Evolutionary conservation across 1,140 invertebrate genomes (phyloP).

Genomic region (Heliconius congener): DNA sequence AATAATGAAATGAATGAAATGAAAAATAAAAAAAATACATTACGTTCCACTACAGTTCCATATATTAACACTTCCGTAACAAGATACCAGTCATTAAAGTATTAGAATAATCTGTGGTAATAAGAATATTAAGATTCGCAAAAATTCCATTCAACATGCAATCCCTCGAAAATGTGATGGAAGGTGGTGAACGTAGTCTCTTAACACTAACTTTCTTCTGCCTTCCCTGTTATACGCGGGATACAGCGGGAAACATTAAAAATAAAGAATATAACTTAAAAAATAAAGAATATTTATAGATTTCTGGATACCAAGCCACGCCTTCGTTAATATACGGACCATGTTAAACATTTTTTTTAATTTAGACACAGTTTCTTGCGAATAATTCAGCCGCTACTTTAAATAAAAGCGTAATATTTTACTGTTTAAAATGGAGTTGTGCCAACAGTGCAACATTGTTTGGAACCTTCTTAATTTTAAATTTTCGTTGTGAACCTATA

Average conservation of each 20-base stretch:
- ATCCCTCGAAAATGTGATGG: no score
- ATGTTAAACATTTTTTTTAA: conserved; percentile 20
- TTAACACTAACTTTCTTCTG: no score
- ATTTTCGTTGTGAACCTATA: not conserved
- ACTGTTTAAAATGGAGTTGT: not conserved
- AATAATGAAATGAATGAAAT: no score
- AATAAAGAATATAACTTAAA: no score
- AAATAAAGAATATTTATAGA: not conserved
- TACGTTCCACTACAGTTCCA: not conserved
- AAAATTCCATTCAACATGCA: no score
- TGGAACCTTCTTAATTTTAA: not conserved
- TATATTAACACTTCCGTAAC: not conserved
- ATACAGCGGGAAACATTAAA: no score
- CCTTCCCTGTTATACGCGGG: no score
- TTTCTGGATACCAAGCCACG: not conserved
- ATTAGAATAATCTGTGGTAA: not conserved
- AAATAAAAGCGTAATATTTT: not conserved
- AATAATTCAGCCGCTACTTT: conserved; percentile 6
- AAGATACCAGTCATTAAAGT: not conserved
- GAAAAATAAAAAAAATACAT: no score
- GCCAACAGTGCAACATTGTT: not conserved
- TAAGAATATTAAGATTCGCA: not conserved
- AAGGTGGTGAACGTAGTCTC: no score
- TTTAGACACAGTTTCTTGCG: not conserved
- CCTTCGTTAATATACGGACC: not conserved